Conservation (phyloP, 2,797 vertebrate species). For the Hozukius guyotensis region DNA sequence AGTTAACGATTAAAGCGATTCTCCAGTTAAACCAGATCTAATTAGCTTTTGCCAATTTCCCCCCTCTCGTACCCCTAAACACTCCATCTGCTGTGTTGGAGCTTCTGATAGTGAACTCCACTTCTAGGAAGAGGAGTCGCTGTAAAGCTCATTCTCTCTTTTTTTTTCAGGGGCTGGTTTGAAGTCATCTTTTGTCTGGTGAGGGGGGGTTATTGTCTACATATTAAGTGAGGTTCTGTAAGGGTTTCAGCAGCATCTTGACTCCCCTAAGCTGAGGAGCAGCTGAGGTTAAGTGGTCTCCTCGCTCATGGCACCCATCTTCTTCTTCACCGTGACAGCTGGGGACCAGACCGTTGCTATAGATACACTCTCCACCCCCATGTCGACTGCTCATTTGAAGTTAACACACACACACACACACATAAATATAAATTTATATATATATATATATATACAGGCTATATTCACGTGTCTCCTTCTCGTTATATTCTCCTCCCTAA, state of each 20-base stretch:
- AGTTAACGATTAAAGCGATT: constrained; percentile 64
- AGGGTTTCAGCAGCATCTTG: constrained; percentile 84
- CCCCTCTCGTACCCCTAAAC: constrained; percentile 52
- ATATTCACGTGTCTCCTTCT: neutral
- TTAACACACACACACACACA: constrained; percentile 50
- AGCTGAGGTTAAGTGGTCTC: constrained; percentile 87
- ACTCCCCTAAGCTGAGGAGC: constrained; percentile 86
- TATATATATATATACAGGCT: neutral
- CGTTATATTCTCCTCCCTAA: neutral
- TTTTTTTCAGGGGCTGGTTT: constrained; percentile 59
- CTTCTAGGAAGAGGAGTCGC: constrained; percentile 58
- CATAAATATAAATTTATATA: neutral
- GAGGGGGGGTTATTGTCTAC: constrained; percentile 74
- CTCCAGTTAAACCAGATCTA: constrained; percentile 68
- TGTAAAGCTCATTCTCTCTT: constrained; percentile 37
- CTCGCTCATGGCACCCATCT: constrained; percentile 82
- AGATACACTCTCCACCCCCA: constrained; percentile 78
- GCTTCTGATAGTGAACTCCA: constrained; percentile 67
- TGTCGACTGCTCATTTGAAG: constrained; percentile 78
- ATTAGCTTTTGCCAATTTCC: constrained; percentile 66
- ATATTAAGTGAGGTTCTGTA: constrained; percentile 83
- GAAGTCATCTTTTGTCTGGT: constrained; percentile 75
- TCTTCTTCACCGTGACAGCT: constrained; percentile 83
- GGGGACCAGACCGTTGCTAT: constrained; percentile 85
- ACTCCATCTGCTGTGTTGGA: constrained; percentile 65